Base-by-base conservation (phyloP, 2,113 vertebrate genomes). In the Phalacrocorax brasilianus region DNA sequence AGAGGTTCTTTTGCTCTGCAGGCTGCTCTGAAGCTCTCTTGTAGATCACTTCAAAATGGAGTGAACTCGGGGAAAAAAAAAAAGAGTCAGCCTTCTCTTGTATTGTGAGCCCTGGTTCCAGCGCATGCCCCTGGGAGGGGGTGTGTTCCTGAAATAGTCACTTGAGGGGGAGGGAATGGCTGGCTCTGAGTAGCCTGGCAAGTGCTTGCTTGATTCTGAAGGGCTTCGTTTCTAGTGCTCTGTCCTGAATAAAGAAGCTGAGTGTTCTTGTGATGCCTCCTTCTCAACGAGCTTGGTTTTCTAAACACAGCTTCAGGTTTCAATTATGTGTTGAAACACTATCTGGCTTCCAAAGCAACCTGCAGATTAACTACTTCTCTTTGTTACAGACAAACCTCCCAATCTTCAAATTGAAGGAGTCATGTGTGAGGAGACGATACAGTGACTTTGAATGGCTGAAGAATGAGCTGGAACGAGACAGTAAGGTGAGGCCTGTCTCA, bases 391-490 rank as follows among this genome's bases (percentile, higher is more conserved):
- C 99, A 93, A 99, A 99, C 95, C 99, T 99, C 82, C 99, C 99
- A 33, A 99, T 99, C 98, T 99, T 99, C 97, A 99, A 99, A 97
- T 91, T 99, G 98, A 99, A 99, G 98, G 99, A 99, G 70, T 99
- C 99, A 0, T 99, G 98, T 70, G 99, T 99, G 93, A 98, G 99
- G 89, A 98, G 99, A 98, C 98, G 99, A 98, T 99, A 99, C 97
- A 99, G 99, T 8, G 99, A 99, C 97, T 99, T 99, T 91, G 99
- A 99, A 83, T 99, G 99, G 99, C 96, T 99, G 97, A 99, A 99
- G 98, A 99, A 99, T 96, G 99, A 99, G 97, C 97, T 99, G 98
- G 99, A 99, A 96, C 98, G 99, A 97, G 99, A 99, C 98, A 99
- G 99, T 97, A 99, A 99, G 99, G 99, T 99, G 97, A 98, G 98